Conservation (phyloP, 2,113 vertebrate species). For the Alethe castanea region DNA sequence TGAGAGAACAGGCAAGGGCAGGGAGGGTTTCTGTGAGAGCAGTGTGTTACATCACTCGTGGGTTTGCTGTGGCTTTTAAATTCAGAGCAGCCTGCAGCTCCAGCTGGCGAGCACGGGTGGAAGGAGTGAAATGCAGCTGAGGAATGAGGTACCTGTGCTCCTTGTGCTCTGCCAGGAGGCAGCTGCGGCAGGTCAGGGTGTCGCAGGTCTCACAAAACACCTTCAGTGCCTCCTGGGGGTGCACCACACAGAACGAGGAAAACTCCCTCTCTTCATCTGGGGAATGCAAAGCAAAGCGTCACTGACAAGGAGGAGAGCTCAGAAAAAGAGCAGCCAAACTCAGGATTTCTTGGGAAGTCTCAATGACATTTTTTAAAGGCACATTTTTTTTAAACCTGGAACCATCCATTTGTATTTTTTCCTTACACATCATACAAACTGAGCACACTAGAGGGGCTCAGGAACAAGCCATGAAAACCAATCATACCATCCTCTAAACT, state of each 20-base stretch:
- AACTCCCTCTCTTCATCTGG: constrained; percentile 36
- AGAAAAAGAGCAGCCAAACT: neutral
- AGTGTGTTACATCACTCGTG: neutral
- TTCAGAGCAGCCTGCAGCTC: neutral
- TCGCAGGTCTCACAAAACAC: constrained; percentile 80
- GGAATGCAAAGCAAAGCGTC: neutral
- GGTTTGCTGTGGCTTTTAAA: neutral
- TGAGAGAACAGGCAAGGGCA: neutral
- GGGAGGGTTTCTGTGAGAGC: neutral
- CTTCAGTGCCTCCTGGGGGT: constrained; percentile 71
- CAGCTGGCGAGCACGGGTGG: neutral
- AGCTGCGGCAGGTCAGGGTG: constrained; percentile 72
- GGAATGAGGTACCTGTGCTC: constrained; percentile 72
- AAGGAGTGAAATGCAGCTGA: neutral
- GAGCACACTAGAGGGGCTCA: neutral
- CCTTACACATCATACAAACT: neutral
- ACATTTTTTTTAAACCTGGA: too few species aligned
- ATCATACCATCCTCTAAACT: neutral
- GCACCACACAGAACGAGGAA: constrained; percentile 63
- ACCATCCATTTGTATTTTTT: neutral
- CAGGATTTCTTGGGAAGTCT: neutral
- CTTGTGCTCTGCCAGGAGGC: constrained; percentile 76
- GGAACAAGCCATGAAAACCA: neutral
- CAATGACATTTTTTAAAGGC: neutral
- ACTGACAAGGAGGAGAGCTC: neutral